Percentiles rank a stretch among this genome's conserved stretches.
Evolutionary conservation across 2,888 invertebrate genomes (phyloP).

Genomic region (Alviniconcha strummeri): DNA sequence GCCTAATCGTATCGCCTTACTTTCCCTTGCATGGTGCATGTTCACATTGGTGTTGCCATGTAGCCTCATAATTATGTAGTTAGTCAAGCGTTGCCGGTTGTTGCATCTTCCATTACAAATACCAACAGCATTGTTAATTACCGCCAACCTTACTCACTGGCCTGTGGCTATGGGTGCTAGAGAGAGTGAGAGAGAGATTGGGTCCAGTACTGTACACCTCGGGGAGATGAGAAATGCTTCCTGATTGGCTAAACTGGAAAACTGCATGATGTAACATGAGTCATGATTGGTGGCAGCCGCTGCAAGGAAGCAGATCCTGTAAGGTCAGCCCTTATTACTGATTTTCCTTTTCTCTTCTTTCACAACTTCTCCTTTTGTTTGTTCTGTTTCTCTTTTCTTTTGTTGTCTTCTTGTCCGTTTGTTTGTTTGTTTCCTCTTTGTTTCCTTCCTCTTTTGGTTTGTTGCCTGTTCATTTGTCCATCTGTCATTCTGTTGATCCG

Average conservation of each 20-base stretch:
- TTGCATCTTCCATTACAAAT: background rate
- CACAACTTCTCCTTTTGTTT: background rate
- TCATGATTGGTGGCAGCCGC: conserved; percentile 30
- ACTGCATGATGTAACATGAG: conserved; percentile 27
- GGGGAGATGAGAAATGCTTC: conserved; percentile 17
- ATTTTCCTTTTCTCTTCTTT: background rate
- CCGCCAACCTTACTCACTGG: background rate
- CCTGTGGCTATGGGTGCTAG: conserved; percentile 14
- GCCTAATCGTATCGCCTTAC: too few relatives aligned
- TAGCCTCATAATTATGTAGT: background rate
- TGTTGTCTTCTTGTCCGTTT: background rate
- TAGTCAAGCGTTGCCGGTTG: background rate
- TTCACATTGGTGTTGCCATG: background rate
- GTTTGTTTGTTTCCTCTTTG: background rate
- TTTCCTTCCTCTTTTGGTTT: background rate
- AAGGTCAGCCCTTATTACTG: conserved; percentile 28
- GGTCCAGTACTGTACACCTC: background rate
- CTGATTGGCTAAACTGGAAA: conserved; percentile 25
- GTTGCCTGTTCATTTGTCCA: background rate
- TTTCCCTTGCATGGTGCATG: background rate
- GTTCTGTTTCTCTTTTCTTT: background rate
- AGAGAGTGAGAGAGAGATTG: background rate
- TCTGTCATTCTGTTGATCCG: background rate
- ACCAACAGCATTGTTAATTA: background rate
- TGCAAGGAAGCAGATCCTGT: background rate